Conservation (phyloP, 2,888 invertebrate species). For the Drosophila antonietae region DNA sequence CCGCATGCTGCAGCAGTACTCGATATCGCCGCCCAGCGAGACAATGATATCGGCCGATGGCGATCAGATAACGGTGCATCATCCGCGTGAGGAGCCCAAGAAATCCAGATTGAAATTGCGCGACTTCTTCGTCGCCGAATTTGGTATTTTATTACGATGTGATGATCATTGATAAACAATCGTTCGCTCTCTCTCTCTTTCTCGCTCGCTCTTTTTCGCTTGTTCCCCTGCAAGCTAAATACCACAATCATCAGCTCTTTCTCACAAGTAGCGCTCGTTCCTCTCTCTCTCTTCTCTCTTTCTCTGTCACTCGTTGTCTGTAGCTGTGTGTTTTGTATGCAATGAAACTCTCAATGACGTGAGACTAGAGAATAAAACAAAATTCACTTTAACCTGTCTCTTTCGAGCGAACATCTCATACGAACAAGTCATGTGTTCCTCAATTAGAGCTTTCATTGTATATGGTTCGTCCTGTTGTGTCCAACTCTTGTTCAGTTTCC, state of each 20-base stretch:
- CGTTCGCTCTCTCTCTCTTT: neutral
- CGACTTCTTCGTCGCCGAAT: constrained; percentile 94
- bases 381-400: neutral
- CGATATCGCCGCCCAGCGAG: constrained; percentile 81
- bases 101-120: constrained; percentile 92
- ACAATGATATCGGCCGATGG: constrained; percentile 83
- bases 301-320: neutral
- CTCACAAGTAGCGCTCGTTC: constrained; percentile 22
- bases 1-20: constrained; percentile 79
- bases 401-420: neutral
- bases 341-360: neutral
- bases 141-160: constrained; percentile 86
- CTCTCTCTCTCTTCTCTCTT: neutral
- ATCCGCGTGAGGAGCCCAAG: constrained; percentile 90
- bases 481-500: neutral
- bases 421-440: neutral
- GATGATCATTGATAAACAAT: constrained; percentile 21
- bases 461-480: constrained; percentile 11
- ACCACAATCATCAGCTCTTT: constrained; percentile 21
- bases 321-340: constrained; percentile 7
- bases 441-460: constrained; percentile 9
- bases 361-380: neutral
- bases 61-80: constrained; percentile 86
- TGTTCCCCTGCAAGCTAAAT: constrained; percentile 6
- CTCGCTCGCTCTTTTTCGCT: neutral